Base-by-base conservation (phyloP, 2,888 invertebrate species). In the Sinotaia quadrata region DNA sequence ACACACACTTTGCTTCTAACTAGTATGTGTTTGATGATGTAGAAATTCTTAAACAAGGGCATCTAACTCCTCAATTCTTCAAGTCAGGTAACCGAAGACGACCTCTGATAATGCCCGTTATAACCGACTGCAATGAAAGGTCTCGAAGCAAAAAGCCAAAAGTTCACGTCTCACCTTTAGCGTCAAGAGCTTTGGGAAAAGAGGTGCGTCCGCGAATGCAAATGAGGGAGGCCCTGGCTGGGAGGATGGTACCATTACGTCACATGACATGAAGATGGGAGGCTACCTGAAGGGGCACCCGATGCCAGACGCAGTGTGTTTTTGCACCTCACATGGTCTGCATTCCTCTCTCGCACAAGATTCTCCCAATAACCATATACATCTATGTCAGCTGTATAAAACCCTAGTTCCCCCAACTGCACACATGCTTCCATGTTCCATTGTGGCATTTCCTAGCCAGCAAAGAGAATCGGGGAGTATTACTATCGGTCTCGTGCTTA, bases 331-430 rank as follows among this genome's bases (percentile, higher is more conserved):
- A 74, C 71, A 71, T 68, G 74, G 74, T 66, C 69, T 67, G 70
- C 66, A 67, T 70, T 70, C 70, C 68, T 72, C 68, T 49, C 69
- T 69, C 63, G 65, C 63, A 51, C 58, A 58, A 57, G 69, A 69
- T 69, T 65, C 62, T 34, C 57, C 66, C 70, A 69, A 66, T 69
- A 67, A 69, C 73, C 69, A 73, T 68, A 75, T 71, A 65, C 69
- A 71, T 71, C 69, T 71, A 71, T 71, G 71, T 69, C 71, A 65
- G 66, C 63, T 66, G 75, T 75, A 75, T 75, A 75, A 73, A 75
- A 75, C 72, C 71, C 68, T 69, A 62, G 60, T 60, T 37, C 66
- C 67, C 73, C 71, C 66, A 44, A 62, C 69, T 54, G 65, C 65
- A 65, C 65, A 56, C 65, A 65, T 65, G 65, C 54, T 44, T 56